A percentile compares a stretch with the other conserved stretches of the same genome.
These are phyloP conservation scores for Acrobasis suavella DNA, from an alignment of 2,888 invertebrate species.

Conservation along the genomic window DNA sequence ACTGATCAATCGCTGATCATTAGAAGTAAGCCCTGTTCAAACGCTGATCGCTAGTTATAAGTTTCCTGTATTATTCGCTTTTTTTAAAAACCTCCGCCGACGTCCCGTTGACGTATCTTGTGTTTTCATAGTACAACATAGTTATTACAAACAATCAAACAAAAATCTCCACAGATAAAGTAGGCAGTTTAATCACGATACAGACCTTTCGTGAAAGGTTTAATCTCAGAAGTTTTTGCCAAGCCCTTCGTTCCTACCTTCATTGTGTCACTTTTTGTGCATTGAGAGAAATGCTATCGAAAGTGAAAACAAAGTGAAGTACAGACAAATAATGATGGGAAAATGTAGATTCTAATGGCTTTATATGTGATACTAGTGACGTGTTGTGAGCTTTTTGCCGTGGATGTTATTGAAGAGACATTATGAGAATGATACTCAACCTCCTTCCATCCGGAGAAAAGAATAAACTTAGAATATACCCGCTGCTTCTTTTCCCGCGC, in stretches of 20 bases:
- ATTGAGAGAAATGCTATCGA: slow-evolving; percentile 24
- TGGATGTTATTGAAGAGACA: background rate
- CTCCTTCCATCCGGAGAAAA: no score
- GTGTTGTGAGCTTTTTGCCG: background rate
- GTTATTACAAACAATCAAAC: no score
- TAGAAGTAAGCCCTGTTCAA: no score
- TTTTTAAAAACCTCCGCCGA: no score
- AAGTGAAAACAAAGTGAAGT: slow-evolving; percentile 28
- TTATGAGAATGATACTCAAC: background rate
- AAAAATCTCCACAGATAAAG: no score
- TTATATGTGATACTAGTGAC: background rate
- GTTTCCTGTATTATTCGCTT: no score
- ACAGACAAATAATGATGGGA: slow-evolving; percentile 6
- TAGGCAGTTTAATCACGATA: background rate
- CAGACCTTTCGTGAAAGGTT: slow-evolving; percentile 13
- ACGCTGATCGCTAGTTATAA: no score
- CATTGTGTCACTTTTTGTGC: slow-evolving; percentile 13
- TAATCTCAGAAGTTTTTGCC: slow-evolving; percentile 5
- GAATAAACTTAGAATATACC: no score
- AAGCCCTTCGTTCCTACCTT: slow-evolving; percentile 5
- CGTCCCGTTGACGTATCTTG: no score
- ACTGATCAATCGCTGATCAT: no score
- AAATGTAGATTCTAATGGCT: slow-evolving; percentile 7
- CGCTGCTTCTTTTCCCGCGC: no score
- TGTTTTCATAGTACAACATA: no score